Base-by-base conservation (phyloP, 2,888 invertebrate genomes). In the Syrista parreyssii region DNA sequence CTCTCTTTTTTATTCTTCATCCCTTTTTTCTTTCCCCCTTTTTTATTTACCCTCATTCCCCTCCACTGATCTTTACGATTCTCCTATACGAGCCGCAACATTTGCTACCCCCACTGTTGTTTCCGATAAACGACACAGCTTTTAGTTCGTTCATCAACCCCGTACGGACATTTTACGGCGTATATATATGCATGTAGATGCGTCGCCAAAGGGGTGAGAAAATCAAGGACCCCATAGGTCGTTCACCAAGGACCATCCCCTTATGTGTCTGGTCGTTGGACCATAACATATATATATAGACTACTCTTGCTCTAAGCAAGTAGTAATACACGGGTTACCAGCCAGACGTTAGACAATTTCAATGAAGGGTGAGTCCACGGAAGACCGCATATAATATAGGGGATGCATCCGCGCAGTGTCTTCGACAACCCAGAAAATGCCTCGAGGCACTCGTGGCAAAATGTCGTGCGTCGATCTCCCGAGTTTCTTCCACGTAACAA, bases 401-500 rank as follows among this genome's bases (percentile, higher is more conserved):
- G 23, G 23, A 4, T 55, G 40, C 6, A 55, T 55, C 23, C 1
- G 55, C 1, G 35, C 12, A 74, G 3, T 15, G 12, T 33, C 74
- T 23, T 31, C 23, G 32, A 12, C 6, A 23, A 35, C 6, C 3
- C 32, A 23, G 6, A 12, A 35, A 6, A 11, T 15, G 74, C 75
- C 23, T 79, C 69, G 78, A 55, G 31, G 69, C 36, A 32, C 74
- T 76, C 72, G 1, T 15, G 1, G 40, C 15, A 6, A 40, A 55
- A 23, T 2, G 23, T 23, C 23, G 9, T 15, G 23, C 9, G 23
- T 23, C 23, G 23, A 23, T 23, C 23, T 55, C 55, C 1, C 55
- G 55, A 55, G 55, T 55, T 55, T 55, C 55, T 55, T 55, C 55
- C 55, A 55, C 23, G 6, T 55, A 55, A 55, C 55, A 23, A 55